Conservation (phyloP, 2,888 invertebrate species). For the Tetragonula carbonaria region DNA sequence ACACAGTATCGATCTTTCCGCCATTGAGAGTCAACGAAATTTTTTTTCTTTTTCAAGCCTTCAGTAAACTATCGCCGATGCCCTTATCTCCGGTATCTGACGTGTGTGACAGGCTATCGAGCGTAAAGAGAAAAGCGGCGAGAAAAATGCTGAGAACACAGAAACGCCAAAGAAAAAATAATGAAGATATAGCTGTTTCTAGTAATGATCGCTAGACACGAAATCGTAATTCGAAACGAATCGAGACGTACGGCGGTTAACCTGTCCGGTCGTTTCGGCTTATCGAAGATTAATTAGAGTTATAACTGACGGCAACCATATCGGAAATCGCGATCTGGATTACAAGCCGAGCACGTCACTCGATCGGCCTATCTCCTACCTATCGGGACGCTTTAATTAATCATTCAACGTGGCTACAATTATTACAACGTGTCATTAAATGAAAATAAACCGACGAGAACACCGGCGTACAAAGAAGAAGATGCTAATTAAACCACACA, state of each 20-base stretch:
- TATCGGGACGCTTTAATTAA: slow-evolving; percentile 27
- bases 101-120: neutral
- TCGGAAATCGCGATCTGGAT: slow-evolving; percentile 47
- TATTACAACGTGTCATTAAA: slow-evolving; percentile 14
- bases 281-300: slow-evolving; percentile 55
- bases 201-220: neutral
- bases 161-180: neutral
- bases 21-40: neutral
- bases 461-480: neutral
- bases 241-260: slow-evolving; percentile 3
- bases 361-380: slow-evolving; percentile 3
- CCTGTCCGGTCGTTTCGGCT: slow-evolving; percentile 14
- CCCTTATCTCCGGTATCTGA: slow-evolving; percentile 21
- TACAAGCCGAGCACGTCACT: slow-evolving; percentile 28
- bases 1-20: slow-evolving; percentile 17
- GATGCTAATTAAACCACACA: slow-evolving; percentile 1
- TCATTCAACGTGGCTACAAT: neutral
- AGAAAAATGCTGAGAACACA: neutral
- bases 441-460: neutral
- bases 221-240: neutral
- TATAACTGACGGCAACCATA: slow-evolving; percentile 37
- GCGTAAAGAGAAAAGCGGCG: neutral
- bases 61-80: neutral
- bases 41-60: neutral
- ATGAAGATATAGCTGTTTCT: neutral